Evolutionary conservation across 2,888 invertebrate species (phyloP), one percentile per base, ranked within the genome.

Genomic region (Calliopum simillimum): DNA sequence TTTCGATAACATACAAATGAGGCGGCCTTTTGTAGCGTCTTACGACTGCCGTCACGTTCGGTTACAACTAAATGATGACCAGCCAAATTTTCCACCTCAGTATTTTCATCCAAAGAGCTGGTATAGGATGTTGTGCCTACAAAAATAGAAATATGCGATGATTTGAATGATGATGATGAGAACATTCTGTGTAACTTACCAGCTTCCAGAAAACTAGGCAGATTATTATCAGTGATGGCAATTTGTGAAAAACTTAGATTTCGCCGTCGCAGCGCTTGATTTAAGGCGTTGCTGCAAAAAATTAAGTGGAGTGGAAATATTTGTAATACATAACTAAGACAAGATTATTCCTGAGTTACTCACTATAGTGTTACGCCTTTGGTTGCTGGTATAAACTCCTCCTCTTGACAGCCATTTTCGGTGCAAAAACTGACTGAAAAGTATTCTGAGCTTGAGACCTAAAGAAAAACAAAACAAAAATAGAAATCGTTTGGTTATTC

Each of bases 401-500:
- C 90, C 47, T 88, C 88, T 85, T 89, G 84, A 86, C 86, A 78
- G 84, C 86, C 88, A 70, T 81, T 80, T 58, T 87, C 86, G n/a
- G 89, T 87, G 80, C 91, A 91, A 84, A 92, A 92, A 82, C 89
- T 90, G 73, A 92, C 91, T 78, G 91, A 91, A 85, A 92, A 92
- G 82, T 90, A 92, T 80, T 92, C 92, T 77, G 91, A 91, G 84
- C 91, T 92, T 67, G 91, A 90, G 81, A 91, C 90, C 91, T 91
- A 86, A 55, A 87, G 87, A 75, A 78, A 77, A 1, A 1, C 78
- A 73, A 75, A 77, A 73, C 71, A 25, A 56, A 4, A 56, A 33
- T 5, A 25, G 25, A 58, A 23, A 12, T 23, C 12, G 8, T 12
- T 19, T 73, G 14, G 4, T 47, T 65, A 33, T 61, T 49, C 6